Base-by-base conservation (phyloP, 2,113 vertebrate species). In the Lepus americanus region DNA sequence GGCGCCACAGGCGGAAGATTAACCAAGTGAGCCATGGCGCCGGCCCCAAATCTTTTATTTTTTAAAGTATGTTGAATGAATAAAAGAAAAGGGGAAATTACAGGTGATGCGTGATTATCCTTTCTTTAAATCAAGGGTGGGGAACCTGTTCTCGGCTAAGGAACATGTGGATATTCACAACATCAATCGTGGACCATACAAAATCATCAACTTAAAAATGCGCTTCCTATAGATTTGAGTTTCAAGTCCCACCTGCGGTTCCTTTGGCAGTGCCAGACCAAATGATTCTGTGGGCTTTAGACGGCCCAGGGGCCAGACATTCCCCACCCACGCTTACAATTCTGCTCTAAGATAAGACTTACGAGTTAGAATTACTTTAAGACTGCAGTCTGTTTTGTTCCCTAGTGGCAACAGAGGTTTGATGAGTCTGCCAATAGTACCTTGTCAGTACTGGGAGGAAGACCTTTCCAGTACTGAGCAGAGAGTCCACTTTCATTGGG, bases 61-160 rank as follows among this genome's bases (percentile, higher is more conserved):
- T 44, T 44, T 44, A 44, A 9, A 51, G n/a, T 39, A 39, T 27
- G 11, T 39, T 2, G 12, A 90, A 23, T 6, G 69, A 87, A 73
- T 10, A 1, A 61, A 67, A 88, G 66, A 1, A 61, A 67, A 88
- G 66, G 55, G 69, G 66, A 70, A 94, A 55, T 25, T 13, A 55
- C 7, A 79, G 83, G 27, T 53, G 25, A 44, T 5, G 36, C 5
- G 16, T 0, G 64, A 76, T 20, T 29, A 5, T 29, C 25, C 88
- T 96, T 72, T 72, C 95, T 96, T 73, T 36, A 59, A 59, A 59
- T 59, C 12, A 59, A 59, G 55, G 55, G 55, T 59, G 17, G 55
- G 55, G 55, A 17, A 59, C 12, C 55, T 17, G 10, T 39, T 39
- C 39, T 39, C 16, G 10, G 17, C 55, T 17, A 59, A 59, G 13